Conservation (phyloP, 2,797 vertebrate genomes). For the Coilia nasus region DNA sequence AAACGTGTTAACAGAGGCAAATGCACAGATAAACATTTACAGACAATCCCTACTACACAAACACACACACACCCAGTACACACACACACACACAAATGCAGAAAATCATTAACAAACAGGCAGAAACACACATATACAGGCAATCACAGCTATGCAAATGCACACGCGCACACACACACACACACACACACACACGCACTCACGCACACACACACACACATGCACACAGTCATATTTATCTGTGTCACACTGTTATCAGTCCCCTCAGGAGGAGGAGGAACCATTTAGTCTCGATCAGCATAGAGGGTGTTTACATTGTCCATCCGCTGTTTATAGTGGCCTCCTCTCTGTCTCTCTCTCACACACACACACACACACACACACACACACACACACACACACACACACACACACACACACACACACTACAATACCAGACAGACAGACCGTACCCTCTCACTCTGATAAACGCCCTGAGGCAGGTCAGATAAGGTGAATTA, state of each 20-base stretch:
- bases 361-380: background rate
- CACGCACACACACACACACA: background rate
- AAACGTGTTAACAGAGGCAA: no score
- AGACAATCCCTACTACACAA: no score
- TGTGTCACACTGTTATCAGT: constrained; percentile 8
- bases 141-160: no score
- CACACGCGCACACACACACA: no score
- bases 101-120: no score
- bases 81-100: no score
- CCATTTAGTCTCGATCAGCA: constrained; percentile 22
- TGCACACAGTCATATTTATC: background rate
- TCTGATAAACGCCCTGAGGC: background rate
- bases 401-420: background rate
- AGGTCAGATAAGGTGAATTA: background rate
- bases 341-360: constrained; percentile 38
- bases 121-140: no score
- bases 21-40: no score
- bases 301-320: constrained; percentile 22
- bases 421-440: no score
- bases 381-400: background rate
- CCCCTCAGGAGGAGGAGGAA: background rate
- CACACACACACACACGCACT: no score
- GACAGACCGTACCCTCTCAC: background rate
- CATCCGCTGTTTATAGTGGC: constrained; percentile 32
- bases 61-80: background rate